phyloP scores from a whole-genome alignment of 2,113 vertebrate species.

The Protomyctophum bolini region DNA sequence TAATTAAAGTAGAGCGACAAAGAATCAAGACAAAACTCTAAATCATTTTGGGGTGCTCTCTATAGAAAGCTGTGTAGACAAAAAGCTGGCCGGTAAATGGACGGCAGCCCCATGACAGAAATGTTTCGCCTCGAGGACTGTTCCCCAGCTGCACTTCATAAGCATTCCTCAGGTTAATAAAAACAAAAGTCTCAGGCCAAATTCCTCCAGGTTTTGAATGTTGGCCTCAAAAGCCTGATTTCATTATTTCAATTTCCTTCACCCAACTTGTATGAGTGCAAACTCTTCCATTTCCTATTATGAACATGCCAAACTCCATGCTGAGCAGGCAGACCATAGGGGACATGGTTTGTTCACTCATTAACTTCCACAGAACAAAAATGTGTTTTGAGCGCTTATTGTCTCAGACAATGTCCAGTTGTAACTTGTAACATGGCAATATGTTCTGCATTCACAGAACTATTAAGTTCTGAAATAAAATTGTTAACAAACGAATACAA shows the following conservation, averaged over 20 bases:
- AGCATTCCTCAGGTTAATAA: conserved; percentile 58
- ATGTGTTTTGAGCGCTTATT: not conserved
- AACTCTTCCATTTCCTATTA: conserved; percentile 64
- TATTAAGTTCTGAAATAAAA: no score
- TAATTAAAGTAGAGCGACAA: not conserved
- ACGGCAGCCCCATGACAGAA: conserved; percentile 43
- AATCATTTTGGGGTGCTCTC: not conserved
- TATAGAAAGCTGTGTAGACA: conserved; percentile 28
- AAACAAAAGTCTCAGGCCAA: conserved; percentile 48
- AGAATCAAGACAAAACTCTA: conserved; percentile 10
- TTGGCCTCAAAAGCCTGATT: conserved; percentile 53
- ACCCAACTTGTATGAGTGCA: conserved; percentile 31
- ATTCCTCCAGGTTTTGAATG: conserved; percentile 48
- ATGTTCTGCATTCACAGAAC: no score
- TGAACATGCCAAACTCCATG: conserved; percentile 39
- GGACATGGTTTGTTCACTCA: conserved; percentile 19
- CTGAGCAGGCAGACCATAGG: conserved; percentile 26
- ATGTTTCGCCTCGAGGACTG: conserved; percentile 49
- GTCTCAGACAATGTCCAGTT: no score
- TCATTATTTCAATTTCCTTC: conserved; percentile 67
- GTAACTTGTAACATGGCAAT: no score
- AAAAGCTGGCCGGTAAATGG: conserved; percentile 9
- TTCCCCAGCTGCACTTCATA: conserved; percentile 68
- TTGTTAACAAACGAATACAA: no score
- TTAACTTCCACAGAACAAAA: not conserved